Evolutionary conservation across 2,888 invertebrate species (phyloP).

Genomic region (Allygus modestus): DNA sequence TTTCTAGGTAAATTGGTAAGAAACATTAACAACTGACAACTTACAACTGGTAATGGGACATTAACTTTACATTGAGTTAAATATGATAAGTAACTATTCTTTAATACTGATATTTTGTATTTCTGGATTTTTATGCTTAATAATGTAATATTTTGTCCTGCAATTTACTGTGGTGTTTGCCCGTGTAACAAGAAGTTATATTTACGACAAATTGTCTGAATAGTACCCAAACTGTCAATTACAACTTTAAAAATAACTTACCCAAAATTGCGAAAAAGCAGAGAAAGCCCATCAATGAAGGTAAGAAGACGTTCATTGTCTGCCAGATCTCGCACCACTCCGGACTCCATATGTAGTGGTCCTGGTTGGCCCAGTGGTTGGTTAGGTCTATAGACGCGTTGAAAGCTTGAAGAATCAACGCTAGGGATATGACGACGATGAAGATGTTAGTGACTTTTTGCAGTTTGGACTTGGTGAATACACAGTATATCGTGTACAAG

Average conservation of each 20-base stretch:
- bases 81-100: too few relatives aligned
- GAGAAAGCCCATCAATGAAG: background rate
- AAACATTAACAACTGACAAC: too few relatives aligned
- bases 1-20: too few relatives aligned
- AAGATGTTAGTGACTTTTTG: conserved; percentile 18
- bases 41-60: too few relatives aligned
- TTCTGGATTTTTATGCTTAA: too few relatives aligned
- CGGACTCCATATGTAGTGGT: background rate
- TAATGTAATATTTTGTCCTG: too few relatives aligned
- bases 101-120: too few relatives aligned
- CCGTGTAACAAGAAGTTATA: too few relatives aligned
- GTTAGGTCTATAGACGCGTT: conserved; percentile 1
- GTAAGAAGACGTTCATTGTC: conserved; percentile 7
- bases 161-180: too few relatives aligned
- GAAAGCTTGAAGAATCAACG: background rate
- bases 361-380: background rate
- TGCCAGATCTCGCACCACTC: conserved; percentile 33
- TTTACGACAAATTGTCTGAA: too few relatives aligned
- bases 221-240: too few relatives aligned
- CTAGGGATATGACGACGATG: conserved; percentile 11
- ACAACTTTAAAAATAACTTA: background rate
- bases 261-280: conserved; percentile 37
- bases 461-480: conserved; percentile 22
- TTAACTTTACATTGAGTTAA: too few relatives aligned
- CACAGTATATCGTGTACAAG: conserved; percentile 13